Base-by-base conservation (phyloP, 2,797 vertebrate genomes). In the Pipistrellus pygmaeus region DNA sequence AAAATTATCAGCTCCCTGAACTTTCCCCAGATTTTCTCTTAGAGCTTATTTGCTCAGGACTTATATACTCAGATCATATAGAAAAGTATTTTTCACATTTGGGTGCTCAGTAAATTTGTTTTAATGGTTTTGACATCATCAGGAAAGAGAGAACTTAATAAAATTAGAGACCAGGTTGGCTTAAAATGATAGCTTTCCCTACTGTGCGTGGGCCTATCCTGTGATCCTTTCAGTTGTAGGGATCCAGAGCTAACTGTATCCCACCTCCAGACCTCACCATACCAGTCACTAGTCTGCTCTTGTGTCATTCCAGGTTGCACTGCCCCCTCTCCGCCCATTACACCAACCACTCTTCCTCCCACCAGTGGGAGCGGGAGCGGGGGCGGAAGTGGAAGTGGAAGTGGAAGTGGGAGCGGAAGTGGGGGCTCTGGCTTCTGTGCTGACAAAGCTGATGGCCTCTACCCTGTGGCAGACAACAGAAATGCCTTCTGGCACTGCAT, bases 401-500 rank as follows among this genome's bases (percentile, higher is more conserved):
- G 96, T 1, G 71, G 94, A 0, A 84, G 96, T 1, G 71, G 94
- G 3, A 60, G 88, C 51, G 48, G 97, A 53, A 55, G 97, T 6
- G 98, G 88, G 3, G 73, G 68, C 4, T 97, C 97, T 12, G 96
- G 97, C 0, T 99, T 99, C 98, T 99, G 98, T 1, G 96, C 98
- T 8, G 98, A 97, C 76, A 99, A 98, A 97, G 8, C 97, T 48
- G 97, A 98, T 0, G 98, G 98, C 18, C 13, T 98, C 53, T 99
- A 98, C 62, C 97, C 98, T 0, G 97, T 98, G 89, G 91, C 97
- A 68, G 92, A 62, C 46, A 98, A 97, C 97, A 98, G 77, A 53
- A 98, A 98, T 84, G 68, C 91, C 55, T 99, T 98, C 98, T 98
- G 98, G 96, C 93, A 88, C 32, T 99, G 98, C 57, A 0, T 25